phyloP scores from a whole-genome alignment of 2,797 vertebrate genomes.

The Nasua narica region DNA sequence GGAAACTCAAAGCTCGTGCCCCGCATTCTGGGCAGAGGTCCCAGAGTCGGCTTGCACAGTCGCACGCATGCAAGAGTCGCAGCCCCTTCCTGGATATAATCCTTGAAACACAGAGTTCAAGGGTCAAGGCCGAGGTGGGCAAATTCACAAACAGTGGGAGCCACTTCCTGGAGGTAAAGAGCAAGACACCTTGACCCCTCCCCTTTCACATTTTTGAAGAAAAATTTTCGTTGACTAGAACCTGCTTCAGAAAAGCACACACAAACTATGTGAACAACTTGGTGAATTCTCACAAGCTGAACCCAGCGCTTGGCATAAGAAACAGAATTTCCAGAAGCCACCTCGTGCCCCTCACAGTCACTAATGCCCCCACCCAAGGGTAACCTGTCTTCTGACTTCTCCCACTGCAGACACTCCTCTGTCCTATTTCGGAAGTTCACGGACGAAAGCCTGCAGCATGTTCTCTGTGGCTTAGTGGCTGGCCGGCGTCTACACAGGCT shows the following conservation, averaged over 20 bases:
- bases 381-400: neutral
- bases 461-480: neutral
- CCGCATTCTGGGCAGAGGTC: neutral
- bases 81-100: neutral
- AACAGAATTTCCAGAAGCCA: neutral
- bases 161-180: neutral
- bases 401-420: fast-evolving
- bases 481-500: fast-evolving
- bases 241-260: neutral
- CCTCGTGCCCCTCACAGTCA: too few relatives aligned
- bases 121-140: neutral
- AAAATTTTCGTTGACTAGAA: neutral
- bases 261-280: neutral
- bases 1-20: neutral
- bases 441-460: fast-evolving
- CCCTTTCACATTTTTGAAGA: neutral
- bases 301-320: neutral
- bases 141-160: neutral
- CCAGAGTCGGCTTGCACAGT: neutral
- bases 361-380: too few relatives aligned
- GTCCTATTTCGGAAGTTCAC: fast-evolving
- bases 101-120: neutral
- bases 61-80: neutral
- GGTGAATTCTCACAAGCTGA: neutral
- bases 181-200: neutral